Evolutionary conservation across 2,888 invertebrate species (phyloP).

Genomic region (Dynastes grantii): DNA sequence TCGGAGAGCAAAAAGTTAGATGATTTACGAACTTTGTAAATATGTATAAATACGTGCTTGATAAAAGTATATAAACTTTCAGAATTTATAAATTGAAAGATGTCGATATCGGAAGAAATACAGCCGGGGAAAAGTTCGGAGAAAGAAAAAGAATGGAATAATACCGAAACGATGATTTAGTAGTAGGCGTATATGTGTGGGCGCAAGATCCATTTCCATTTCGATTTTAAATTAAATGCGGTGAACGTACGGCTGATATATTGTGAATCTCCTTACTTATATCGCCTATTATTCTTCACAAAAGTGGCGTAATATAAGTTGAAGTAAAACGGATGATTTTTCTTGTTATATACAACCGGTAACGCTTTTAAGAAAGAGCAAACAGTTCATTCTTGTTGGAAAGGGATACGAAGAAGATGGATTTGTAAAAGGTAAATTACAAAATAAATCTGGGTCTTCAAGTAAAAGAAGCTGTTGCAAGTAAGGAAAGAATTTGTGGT

Average conservation of each 20-base stretch:
- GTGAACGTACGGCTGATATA: background rate
- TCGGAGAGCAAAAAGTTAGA: background rate
- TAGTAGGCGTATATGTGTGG: background rate
- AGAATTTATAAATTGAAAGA: conserved; percentile 40
- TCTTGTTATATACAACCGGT: too few species aligned
- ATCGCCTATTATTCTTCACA: too few species aligned
- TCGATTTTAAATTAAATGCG: background rate
- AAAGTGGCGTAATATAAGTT: too few species aligned
- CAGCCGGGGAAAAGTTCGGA: background rate
- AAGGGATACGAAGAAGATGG: too few species aligned
- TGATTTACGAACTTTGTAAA: conserved; percentile 29
- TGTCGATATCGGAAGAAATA: conserved; percentile 39
- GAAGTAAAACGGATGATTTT: too few species aligned
- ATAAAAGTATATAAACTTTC: conserved; percentile 33
- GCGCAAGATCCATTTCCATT: background rate
- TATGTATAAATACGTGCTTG: conserved; percentile 8
- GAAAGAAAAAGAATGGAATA: conserved; percentile 14
- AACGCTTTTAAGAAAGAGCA: too few species aligned
- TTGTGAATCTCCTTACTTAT: too few species aligned
- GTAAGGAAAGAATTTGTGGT: too few species aligned
- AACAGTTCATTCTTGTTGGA: too few species aligned
- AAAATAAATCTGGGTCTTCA: too few species aligned
- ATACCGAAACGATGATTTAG: conserved; percentile 9
- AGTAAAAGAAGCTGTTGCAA: too few species aligned
- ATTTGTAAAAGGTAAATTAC: too few species aligned